phyloP scores from a whole-genome alignment of 2,113 vertebrate genomes.

The Engraulis encrasicolus region DNA sequence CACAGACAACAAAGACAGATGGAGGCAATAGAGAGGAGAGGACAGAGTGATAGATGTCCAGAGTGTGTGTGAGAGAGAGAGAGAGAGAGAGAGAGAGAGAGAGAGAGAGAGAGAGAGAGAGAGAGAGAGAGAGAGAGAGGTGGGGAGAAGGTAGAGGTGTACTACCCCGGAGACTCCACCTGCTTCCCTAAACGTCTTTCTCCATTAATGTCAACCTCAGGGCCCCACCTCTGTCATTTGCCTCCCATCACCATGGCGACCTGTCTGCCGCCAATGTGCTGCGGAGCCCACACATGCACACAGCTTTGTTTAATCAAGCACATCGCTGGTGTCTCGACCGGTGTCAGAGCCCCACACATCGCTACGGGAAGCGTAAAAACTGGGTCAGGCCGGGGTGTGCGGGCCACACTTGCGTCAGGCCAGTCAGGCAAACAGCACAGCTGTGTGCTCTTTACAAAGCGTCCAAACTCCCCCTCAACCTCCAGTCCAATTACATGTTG shows the following conservation, averaged over 20 bases:
- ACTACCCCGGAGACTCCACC: neutral
- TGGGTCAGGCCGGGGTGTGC: too few species aligned
- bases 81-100: neutral
- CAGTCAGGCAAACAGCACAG: neutral
- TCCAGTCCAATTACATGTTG: neutral
- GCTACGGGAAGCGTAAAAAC: neutral
- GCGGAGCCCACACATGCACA: neutral
- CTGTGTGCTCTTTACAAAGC: neutral
- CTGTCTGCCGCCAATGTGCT: neutral
- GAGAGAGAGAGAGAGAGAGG: too few species aligned
- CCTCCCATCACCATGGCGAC: slow-evolving; percentile 27
- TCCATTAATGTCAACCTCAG: slow-evolving; percentile 1
- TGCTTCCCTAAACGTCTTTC: slow-evolving; percentile 9
- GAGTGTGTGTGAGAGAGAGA: neutral
- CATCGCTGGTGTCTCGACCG: neutral
- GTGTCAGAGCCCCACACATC: neutral
- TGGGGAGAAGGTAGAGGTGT: too few species aligned
- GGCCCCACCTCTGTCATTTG: slow-evolving; percentile 24
- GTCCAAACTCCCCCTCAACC: too few species aligned
- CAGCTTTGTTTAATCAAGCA: neutral
- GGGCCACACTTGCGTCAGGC: neutral
- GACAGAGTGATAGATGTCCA: too few species aligned
- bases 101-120: neutral
- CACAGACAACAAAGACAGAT: too few species aligned
- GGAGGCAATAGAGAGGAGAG: too few species aligned